Evolutionary conservation across 2,888 invertebrate genomes (phyloP).

Genomic region (Philonicus albiceps): DNA sequence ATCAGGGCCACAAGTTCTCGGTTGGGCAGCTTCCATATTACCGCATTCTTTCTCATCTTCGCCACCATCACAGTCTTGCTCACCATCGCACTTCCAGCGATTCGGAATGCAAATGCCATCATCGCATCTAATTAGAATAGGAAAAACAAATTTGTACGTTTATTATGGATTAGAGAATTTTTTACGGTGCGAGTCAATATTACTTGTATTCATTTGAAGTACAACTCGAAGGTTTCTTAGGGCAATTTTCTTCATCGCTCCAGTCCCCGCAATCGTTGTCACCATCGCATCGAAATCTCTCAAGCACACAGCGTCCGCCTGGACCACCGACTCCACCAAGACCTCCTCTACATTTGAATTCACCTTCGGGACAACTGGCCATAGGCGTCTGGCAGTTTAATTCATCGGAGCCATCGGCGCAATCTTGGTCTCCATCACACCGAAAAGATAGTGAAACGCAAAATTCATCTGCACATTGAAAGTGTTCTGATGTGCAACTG

Average conservation of each 20-base stretch:
- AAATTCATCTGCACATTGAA: conserved; percentile 75
- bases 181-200: conserved; percentile 49
- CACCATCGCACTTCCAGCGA: conserved; percentile 80
- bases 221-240: conserved; percentile 72
- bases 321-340: conserved; percentile 62
- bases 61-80: conserved; percentile 80
- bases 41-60: conserved; percentile 80
- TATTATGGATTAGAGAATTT: background rate
- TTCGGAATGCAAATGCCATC: conserved; percentile 82
- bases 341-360: conserved; percentile 77
- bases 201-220: conserved; percentile 77
- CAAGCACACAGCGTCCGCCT: conserved; percentile 72
- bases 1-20: conserved; percentile 74
- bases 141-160: background rate
- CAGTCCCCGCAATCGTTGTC: conserved; percentile 89
- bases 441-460: conserved; percentile 78
- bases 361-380: conserved; percentile 74
- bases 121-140: conserved; percentile 67
- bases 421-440: conserved; percentile 80
- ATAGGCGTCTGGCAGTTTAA: conserved; percentile 68
- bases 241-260: conserved; percentile 85
- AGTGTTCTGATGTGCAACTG: conserved; percentile 77
- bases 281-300: conserved; percentile 81
- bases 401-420: conserved; percentile 79
- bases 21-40: conserved; percentile 64